These are phyloP conservation scores for Eupithecia subfuscata DNA, from an alignment of 2,888 invertebrate genomes.

Conservation along the genomic window DNA sequence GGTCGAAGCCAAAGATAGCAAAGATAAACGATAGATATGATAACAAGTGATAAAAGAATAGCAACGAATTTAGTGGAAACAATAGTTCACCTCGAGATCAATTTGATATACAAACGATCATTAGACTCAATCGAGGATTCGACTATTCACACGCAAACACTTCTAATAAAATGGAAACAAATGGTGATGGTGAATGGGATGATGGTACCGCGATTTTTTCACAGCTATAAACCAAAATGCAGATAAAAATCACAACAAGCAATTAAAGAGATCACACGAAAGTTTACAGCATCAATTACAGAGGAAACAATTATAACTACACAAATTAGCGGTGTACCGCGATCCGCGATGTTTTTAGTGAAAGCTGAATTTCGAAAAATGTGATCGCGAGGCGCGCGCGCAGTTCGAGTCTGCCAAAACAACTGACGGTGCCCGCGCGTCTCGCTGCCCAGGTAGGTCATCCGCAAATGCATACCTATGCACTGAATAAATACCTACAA, in stretches of 20 bases:
- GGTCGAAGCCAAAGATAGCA: slow-evolving; percentile 60
- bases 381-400: slow-evolving; percentile 62
- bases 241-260: slow-evolving; percentile 35
- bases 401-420: slow-evolving; percentile 70
- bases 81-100: slow-evolving; percentile 50
- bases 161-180: neutral
- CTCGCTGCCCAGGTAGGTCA: slow-evolving; percentile 71
- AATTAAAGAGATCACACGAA: slow-evolving; percentile 36
- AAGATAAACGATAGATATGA: slow-evolving; percentile 56
- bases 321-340: slow-evolving; percentile 42
- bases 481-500: slow-evolving; percentile 19
- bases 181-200: neutral
- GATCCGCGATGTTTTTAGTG: slow-evolving; percentile 38
- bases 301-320: slow-evolving; percentile 41
- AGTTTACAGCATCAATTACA: slow-evolving; percentile 45
- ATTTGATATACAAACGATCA: slow-evolving; percentile 45
- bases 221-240: slow-evolving; percentile 22
- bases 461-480: slow-evolving; percentile 54
- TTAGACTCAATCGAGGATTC: slow-evolving; percentile 52
- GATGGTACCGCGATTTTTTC: slow-evolving; percentile 15
- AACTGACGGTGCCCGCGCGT: slow-evolving; percentile 76
- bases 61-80: slow-evolving; percentile 47
- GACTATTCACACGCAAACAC: slow-evolving; percentile 24
- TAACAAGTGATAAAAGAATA: slow-evolving; percentile 58
- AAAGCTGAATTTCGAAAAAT: slow-evolving; percentile 49